Conservation (phyloP, 2,113 vertebrate species). For the Hepsetus odoe region DNA sequence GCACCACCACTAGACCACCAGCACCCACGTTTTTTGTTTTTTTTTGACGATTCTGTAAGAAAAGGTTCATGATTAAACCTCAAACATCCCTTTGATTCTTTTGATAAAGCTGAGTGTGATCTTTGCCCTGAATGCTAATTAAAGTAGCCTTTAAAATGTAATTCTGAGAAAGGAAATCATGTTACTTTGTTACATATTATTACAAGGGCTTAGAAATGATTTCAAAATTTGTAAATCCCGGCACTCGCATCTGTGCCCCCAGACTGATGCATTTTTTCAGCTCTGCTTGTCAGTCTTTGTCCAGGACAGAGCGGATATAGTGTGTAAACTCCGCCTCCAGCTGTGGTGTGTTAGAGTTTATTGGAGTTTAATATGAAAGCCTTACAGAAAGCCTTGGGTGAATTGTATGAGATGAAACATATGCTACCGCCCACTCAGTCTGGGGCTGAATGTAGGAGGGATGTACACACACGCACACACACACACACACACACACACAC, state of each 20-base stretch:
- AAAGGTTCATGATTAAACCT: too few species aligned
- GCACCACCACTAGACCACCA: too few species aligned
- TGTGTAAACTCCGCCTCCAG: slow-evolving; percentile 20
- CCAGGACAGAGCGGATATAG: neutral
- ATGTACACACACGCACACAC: slow-evolving; percentile 5
- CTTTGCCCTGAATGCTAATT: too few species aligned
- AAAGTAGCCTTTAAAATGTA: too few species aligned
- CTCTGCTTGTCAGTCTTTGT: neutral
- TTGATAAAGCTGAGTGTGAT: too few species aligned
- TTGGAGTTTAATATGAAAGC: slow-evolving; percentile 30
- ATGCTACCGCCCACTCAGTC: slow-evolving; percentile 49
- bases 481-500: neutral
- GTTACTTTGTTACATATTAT: too few species aligned
- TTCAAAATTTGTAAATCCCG: neutral
- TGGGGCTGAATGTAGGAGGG: slow-evolving; percentile 29
- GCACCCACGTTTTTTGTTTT: too few species aligned
- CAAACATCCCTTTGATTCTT: too few species aligned
- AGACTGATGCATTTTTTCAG: neutral
- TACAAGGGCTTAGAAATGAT: too few species aligned
- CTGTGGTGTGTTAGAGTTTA: slow-evolving; percentile 35
- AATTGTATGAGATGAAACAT: slow-evolving; percentile 51
- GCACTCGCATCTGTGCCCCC: too few species aligned
- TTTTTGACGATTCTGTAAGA: too few species aligned
- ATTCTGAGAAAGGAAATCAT: too few species aligned
- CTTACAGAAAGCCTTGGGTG: slow-evolving; percentile 20